These are phyloP conservation scores for Papilio demoleus DNA, from an alignment of 2,888 invertebrate species.

Conservation along the genomic window DNA sequence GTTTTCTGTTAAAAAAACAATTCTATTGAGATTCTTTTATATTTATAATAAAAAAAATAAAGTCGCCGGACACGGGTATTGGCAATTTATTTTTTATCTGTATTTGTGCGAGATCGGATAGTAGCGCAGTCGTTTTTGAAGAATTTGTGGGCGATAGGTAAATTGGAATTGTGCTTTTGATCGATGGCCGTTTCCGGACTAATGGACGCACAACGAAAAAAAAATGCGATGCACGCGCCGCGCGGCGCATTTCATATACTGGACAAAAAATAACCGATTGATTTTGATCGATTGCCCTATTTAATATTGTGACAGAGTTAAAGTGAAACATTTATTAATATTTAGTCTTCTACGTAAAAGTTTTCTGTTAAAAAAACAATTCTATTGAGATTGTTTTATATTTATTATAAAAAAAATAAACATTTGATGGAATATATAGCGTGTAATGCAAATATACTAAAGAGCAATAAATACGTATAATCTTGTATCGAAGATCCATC, in stretches of 20 bases:
- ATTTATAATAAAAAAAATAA: too few species aligned
- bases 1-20: too few species aligned
- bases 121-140: constrained; percentile 63
- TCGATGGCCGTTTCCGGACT: constrained; percentile 59
- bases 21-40: too few species aligned
- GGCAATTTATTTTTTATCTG: constrained; percentile 68
- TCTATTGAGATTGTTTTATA: too few species aligned
- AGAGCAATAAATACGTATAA: too few species aligned
- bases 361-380: too few species aligned
- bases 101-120: constrained; percentile 61
- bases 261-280: constrained; percentile 48
- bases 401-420: too few species aligned
- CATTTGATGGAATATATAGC: too few species aligned
- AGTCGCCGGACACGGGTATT: constrained; percentile 41
- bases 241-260: constrained; percentile 65
- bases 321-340: neutral
- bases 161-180: constrained; percentile 79
- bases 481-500: too few species aligned
- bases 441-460: too few species aligned
- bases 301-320: constrained; percentile 14
- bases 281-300: constrained; percentile 53
- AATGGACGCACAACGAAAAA: constrained; percentile 58
- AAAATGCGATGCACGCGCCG: constrained; percentile 52
- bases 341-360: too few species aligned
- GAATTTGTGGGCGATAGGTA: constrained; percentile 80